Percentiles rank a stretch among this genome's conserved stretches.
Conservation (phyloP, 2,797 vertebrate genomes). For the Eurystomus glaucurus region DNA sequence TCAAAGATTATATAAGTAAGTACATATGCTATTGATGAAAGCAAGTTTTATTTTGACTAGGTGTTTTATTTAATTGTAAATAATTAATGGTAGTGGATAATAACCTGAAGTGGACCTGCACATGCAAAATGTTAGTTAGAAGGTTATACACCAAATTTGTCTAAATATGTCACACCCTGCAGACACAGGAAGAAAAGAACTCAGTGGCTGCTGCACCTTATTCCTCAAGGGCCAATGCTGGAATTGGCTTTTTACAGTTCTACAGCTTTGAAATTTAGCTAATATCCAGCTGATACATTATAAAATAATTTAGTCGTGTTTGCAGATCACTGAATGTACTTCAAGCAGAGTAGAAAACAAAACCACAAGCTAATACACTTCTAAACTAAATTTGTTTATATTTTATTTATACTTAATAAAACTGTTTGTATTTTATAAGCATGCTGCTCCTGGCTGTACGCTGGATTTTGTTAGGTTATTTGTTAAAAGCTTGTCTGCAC, state of each 20-base stretch:
- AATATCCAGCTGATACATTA: not conserved
- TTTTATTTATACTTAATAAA: constrained; percentile 18
- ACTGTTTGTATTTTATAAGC: not conserved
- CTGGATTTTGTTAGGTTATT: not conserved
- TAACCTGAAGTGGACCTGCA: not conserved
- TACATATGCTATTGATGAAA: not conserved
- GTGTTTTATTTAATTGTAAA: not conserved
- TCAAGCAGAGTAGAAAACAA: not conserved
- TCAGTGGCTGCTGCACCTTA: not conserved
- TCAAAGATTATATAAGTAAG: not conserved
- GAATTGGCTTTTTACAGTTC: not conserved
- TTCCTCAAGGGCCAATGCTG: not conserved
- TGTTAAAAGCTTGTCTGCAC: not conserved
- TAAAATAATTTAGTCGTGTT: not conserved
- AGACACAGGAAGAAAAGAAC: not conserved
- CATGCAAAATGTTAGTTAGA: not conserved
- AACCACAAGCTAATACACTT: not conserved
- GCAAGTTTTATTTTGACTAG: not conserved
- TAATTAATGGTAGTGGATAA: not conserved
- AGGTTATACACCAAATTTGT: not conserved
- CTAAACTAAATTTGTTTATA: not conserved
- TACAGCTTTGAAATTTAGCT: not conserved
- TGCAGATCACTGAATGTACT: not conserved
- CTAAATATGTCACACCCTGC: not conserved
- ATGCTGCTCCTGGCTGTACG: not conserved